Evolutionary conservation across 30 jellyfish, hydroid and myxozoan species (phyloP).

Genomic region (Calvadosia cruxmelitensis): DNA sequence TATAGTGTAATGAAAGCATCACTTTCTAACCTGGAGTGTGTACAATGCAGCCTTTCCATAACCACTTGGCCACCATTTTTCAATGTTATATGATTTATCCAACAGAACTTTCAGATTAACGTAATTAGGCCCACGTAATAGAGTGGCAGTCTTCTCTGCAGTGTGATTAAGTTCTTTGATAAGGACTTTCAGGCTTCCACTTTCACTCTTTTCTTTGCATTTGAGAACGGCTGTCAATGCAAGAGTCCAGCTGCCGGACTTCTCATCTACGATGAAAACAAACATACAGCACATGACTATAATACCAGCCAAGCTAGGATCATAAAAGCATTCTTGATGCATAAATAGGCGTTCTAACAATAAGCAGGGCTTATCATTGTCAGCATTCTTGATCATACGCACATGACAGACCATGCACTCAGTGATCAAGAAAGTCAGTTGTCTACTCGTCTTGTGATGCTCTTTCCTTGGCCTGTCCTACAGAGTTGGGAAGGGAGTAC

Average conservation of each 20-base stretch:
- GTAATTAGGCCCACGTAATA: background rate
- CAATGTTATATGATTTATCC: background rate
- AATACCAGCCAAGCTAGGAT: no score
- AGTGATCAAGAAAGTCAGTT: no score
- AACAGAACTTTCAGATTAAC: background rate
- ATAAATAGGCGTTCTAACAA: no score
- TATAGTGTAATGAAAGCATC: background rate
- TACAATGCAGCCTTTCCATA: conserved; percentile 57
- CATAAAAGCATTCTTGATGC: no score
- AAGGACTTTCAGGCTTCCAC: background rate
- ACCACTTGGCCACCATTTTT: conserved; percentile 89
- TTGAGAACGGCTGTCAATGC: background rate
- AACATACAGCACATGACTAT: background rate
- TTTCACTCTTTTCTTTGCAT: background rate
- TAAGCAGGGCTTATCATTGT: no score
- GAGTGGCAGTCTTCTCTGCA: background rate
- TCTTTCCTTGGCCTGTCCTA: no score
- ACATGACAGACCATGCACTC: no score
- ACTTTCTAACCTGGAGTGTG: conserved; percentile 19
- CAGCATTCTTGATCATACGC: no score
- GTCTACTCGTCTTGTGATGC: no score
- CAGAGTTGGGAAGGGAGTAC: no score
- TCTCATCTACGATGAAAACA: background rate
- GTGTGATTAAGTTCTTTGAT: background rate
- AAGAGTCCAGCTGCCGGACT: background rate